Base-by-base conservation (phyloP, 2,113 vertebrate genomes). In the Mirounga angustirostris region DNA sequence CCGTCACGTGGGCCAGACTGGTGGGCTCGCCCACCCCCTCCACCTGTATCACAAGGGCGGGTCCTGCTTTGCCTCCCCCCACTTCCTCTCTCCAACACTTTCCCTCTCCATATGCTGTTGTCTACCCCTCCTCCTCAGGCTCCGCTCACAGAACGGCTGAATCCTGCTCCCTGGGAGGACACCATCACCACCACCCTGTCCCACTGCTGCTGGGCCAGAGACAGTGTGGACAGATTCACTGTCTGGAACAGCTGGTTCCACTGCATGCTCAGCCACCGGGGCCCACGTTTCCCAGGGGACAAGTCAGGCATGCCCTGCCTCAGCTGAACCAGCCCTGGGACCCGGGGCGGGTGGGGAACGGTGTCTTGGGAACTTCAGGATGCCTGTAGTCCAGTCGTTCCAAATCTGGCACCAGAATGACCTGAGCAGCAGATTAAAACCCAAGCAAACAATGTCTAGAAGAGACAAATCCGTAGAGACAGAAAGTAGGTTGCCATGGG, bases 201-300 rank as follows among this genome's bases (percentile, higher is more conserved):
- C 74, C 30, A 15, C 5, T 33, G 33, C 52, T 13, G 3, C 52
- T 43, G 43, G 67, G 52, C 54, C 13, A 10, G 33, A 65, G 46
- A 33, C 26, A 1, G 43, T 2, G 6, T 7, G 26, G 59, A 83
- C 40, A 43, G 50, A 46, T 1, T 4, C 0, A 2, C 58, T 2
- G 10, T 0, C 0, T 2, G 28, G 4, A 56, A 56, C 46, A 50
- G 88, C 54, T 13, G 28, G 11, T 2, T 3, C 46, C 30, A 12
- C 52, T 56, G 43, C 0, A 1, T 7, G 18, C 43, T 58, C 43
- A 58, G 61, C 33, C 54, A 28, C 15, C 9, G 43, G 11, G 54
- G 73, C 80, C 16, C 12, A 93, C 0, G 4, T 28, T 54, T 56
- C 18, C 7, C 6, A 12, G 30, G 19, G 14, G 52, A 59, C 0